Conservation (phyloP, 2,797 vertebrate species). For the Alectoris magna region DNA sequence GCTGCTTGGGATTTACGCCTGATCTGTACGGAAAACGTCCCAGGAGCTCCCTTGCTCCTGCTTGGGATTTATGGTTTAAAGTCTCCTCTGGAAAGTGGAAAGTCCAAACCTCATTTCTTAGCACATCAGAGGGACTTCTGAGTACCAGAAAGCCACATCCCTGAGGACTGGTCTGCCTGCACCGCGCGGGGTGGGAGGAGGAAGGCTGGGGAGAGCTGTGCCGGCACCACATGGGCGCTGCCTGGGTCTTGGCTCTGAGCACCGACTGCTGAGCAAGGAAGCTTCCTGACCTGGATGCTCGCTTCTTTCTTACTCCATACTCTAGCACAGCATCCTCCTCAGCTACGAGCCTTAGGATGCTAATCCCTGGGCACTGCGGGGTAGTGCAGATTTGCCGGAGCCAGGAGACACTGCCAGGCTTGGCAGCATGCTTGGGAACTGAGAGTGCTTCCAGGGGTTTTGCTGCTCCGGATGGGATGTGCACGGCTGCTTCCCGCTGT, state of each 20-base stretch:
- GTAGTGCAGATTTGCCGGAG: neutral
- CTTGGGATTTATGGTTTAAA: neutral
- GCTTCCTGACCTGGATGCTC: neutral
- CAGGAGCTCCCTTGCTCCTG: neutral
- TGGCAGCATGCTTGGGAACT: slow-evolving; percentile 10
- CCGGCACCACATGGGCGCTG: neutral
- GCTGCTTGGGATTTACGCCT: neutral
- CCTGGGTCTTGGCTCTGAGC: neutral
- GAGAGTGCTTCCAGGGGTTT: neutral
- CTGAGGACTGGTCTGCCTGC: neutral
- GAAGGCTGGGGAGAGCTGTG: neutral
- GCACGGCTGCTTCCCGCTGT: neutral
- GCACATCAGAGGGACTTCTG: neutral
- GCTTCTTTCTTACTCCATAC: neutral
- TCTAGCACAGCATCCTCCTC: neutral
- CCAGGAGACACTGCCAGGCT: neutral
- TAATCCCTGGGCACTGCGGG: neutral
- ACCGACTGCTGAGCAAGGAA: neutral
- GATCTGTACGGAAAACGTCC: neutral
- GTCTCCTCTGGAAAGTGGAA: neutral
- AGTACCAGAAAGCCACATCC: neutral
- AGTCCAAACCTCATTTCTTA: neutral
- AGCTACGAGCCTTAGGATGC: neutral
- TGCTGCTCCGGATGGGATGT: neutral
- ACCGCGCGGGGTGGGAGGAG: neutral